A percentile compares a stretch with the other conserved stretches of the same genome.
Conservation (phyloP, 1,140 invertebrate species). For the Atopsyche davidsoni region DNA sequence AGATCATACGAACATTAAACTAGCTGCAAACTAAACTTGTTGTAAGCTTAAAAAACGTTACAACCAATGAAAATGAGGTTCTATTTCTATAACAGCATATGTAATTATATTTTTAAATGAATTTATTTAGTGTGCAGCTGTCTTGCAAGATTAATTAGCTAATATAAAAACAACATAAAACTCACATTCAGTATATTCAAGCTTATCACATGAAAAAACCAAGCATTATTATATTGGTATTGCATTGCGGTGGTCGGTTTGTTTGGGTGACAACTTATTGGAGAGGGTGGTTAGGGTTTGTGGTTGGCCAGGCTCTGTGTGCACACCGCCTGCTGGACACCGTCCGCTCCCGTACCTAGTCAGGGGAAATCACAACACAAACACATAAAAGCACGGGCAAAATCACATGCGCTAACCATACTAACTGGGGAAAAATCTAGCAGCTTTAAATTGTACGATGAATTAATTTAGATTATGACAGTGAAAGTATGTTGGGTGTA, state of each 20-base stretch:
- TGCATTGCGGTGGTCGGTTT: conserved; percentile 16
- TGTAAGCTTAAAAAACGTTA: too few relatives aligned
- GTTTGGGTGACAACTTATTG: conserved; percentile 21
- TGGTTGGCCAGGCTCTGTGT: conserved; percentile 22
- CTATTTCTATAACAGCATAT: too few relatives aligned
- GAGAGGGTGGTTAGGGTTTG: conserved; percentile 26
- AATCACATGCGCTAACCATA: conserved; percentile 5
- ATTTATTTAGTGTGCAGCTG: too few relatives aligned
- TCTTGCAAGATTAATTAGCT: too few relatives aligned
- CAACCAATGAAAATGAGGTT: too few relatives aligned
- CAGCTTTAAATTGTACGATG: too few relatives aligned
- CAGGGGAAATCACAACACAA: conserved; percentile 28
- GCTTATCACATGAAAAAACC: conserved; percentile 30
- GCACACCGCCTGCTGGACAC: conserved; percentile 13
- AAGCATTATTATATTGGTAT: conserved; percentile 30
- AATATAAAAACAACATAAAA: conserved; percentile 23
- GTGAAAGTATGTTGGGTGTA: too few relatives aligned
- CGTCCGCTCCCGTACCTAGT: conserved; percentile 27
- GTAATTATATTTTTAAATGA: too few relatives aligned
- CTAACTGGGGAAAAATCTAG: too few relatives aligned
- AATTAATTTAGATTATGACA: too few relatives aligned
- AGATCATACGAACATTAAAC: too few relatives aligned
- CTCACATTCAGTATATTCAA: conserved; percentile 28
- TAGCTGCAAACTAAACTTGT: too few relatives aligned
- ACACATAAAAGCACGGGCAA: conserved; percentile 30